A percentile compares a stretch with the other conserved stretches of the same genome.
Conservation (phyloP, 1,140 invertebrate genomes). For the Eumaeus atala region DNA sequence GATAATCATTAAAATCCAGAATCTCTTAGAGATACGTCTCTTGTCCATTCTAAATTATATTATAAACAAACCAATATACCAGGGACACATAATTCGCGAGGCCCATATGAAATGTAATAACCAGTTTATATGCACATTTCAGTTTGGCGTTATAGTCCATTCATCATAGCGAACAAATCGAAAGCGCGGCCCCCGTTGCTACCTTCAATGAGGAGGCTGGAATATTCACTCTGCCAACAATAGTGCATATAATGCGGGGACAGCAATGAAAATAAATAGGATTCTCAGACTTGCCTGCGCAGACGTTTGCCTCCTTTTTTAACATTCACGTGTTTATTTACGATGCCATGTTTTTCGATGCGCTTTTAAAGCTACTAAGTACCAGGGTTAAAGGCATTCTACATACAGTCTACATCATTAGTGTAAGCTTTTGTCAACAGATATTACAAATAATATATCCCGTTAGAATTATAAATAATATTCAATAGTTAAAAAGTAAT, state of each 20-base stretch:
- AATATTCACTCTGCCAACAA: constrained; percentile 53
- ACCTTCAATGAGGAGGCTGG: constrained; percentile 43
- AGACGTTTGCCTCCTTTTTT: constrained; percentile 4
- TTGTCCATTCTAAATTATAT: neutral
- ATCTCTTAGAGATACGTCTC: neutral
- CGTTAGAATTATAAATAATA: too few species aligned
- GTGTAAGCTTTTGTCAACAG: too few species aligned
- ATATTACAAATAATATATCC: too few species aligned
- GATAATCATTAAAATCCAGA: too few species aligned
- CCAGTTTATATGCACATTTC: constrained; percentile 35
- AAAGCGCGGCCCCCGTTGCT: constrained; percentile 34
- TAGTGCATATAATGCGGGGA: constrained; percentile 38
- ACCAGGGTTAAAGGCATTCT: too few species aligned
- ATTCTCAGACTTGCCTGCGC: constrained; percentile 28
- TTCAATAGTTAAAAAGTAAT: too few species aligned
- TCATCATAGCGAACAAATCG: constrained; percentile 53
- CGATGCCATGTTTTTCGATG: neutral
- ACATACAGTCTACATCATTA: too few species aligned
- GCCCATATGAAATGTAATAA: constrained; percentile 25
- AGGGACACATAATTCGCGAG: constrained; percentile 5
- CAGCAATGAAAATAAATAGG: constrained; percentile 60
- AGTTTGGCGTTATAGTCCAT: constrained; percentile 53
- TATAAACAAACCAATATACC: neutral
- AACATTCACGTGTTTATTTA: neutral
- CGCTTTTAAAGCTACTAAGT: too few species aligned